Evolutionary conservation across 2,113 vertebrate species (phyloP).

Genomic region (Tinamus guttatus): DNA sequence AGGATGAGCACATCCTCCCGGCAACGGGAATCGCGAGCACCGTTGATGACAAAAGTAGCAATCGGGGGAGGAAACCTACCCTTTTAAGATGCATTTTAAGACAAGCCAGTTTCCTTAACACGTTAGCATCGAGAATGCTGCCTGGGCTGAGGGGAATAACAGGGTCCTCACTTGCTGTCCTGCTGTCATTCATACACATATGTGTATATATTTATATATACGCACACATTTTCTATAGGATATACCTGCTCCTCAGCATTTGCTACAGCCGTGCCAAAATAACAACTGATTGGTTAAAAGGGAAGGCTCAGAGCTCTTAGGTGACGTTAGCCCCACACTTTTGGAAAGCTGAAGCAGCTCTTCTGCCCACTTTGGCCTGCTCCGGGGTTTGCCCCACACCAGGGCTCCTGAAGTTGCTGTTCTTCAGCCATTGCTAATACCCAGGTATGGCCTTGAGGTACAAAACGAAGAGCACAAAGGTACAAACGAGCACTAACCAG

Average conservation of each 20-base stretch:
- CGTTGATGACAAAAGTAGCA: accelerated
- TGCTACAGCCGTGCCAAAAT: neutral
- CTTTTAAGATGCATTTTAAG: neutral
- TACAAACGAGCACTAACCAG: neutral
- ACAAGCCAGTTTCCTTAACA: accelerated
- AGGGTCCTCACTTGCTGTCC: neutral
- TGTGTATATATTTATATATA: too few relatives aligned
- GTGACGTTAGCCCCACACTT: neutral
- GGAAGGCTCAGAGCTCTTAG: neutral
- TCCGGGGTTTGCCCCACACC: neutral
- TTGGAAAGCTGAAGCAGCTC: neutral
- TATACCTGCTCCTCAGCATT: neutral
- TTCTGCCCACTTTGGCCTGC: neutral
- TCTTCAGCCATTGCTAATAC: neutral
- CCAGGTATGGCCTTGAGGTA: neutral
- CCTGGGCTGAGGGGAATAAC: neutral
- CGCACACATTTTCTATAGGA: neutral
- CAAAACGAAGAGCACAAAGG: too few relatives aligned
- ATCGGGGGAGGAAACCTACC: neutral
- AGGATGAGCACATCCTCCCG: neutral
- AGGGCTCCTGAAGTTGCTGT: neutral
- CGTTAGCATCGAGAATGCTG: neutral
- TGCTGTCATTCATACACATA: too few relatives aligned
- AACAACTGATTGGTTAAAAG: neutral
- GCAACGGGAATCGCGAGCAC: neutral